Evolutionary conservation across 2,113 vertebrate genomes (phyloP).

Genomic region (Reinhardtius hippoglossoides): DNA sequence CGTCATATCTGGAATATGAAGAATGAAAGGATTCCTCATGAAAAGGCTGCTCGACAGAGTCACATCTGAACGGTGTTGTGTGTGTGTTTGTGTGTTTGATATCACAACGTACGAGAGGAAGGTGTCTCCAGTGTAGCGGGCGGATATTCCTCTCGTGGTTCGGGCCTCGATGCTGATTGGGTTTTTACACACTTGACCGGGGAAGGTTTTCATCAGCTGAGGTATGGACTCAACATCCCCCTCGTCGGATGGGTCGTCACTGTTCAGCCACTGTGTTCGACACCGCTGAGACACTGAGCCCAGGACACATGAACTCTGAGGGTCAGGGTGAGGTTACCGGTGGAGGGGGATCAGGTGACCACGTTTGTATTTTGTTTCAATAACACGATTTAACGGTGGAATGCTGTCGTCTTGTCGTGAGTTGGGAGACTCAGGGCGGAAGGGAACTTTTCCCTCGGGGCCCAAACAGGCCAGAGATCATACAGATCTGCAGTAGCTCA

Average conservation of each 20-base stretch:
- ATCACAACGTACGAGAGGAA: constrained; percentile 42
- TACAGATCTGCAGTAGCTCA: no score
- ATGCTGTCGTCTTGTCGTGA: no score
- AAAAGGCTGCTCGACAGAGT: neutral
- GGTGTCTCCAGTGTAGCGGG: constrained; percentile 15
- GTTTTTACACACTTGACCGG: constrained; percentile 54
- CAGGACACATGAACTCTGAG: neutral
- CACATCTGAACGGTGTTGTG: neutral
- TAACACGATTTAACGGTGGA: no score
- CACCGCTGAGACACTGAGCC: constrained; percentile 45
- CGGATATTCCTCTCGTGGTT: constrained; percentile 48
- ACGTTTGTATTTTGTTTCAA: no score
- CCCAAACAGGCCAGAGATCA: no score
- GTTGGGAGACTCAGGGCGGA: no score
- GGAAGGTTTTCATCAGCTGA: constrained; percentile 50
- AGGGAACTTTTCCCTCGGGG: no score
- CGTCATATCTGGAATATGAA: constrained; percentile 41
- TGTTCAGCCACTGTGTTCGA: constrained; percentile 62
- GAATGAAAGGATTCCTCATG: neutral
- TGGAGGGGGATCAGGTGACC: no score
- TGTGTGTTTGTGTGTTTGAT: no score
- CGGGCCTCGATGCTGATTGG: constrained; percentile 56
- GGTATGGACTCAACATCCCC: constrained; percentile 63
- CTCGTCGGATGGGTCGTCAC: constrained; percentile 40
- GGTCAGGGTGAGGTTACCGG: no score